Base-by-base conservation (phyloP, 2,797 vertebrate species). In the Sebastiscus tertius region DNA sequence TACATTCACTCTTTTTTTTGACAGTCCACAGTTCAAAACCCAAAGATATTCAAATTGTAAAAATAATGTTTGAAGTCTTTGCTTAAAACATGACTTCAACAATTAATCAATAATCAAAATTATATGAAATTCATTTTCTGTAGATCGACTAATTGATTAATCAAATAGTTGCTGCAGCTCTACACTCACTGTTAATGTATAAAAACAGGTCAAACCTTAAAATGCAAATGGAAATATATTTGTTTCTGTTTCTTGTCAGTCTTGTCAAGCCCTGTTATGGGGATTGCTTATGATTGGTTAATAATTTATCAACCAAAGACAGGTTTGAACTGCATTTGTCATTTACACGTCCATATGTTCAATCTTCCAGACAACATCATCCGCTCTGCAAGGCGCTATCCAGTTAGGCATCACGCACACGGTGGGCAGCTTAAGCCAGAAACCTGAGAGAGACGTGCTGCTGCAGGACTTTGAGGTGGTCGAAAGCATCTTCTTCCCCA, bases 381-480 rank as follows among this genome's bases (percentile, higher is more conserved):
- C 97, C 2, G 97, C 97, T 46, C 94, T 99, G 85, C 97, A 97
- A 94, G 98, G 97, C 9, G 97, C 98, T 59, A 98, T 99, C 85
- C 98, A 99, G 93, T 91, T 99, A 65, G 98, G 98, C 56, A 99
- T 99, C 81, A 96, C 98, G 0, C 96, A 99, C 95, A 99, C 98
- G 0, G 96, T 99, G 62, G 98, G 98, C 66, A 98, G 97, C 92
- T 92, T 99, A 55, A 98, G 95, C 88, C 97, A 97, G 77, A 99
- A 99, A 87, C 97, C 98, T 0, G 98, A 99, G 85, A 93, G 98
- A 26, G 98, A 99, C 3, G 98, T 99, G 34, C 97, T 99, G 80
- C 97, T 99, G 95, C 98, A 99, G 92, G 98, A 99, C 74, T 99
- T 99, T 94, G 98, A 99, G 13, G 98, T 98, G 46, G 97, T 99